Base-by-base conservation (phyloP, 2,113 vertebrate genomes). In the Dicaeum eximium region DNA sequence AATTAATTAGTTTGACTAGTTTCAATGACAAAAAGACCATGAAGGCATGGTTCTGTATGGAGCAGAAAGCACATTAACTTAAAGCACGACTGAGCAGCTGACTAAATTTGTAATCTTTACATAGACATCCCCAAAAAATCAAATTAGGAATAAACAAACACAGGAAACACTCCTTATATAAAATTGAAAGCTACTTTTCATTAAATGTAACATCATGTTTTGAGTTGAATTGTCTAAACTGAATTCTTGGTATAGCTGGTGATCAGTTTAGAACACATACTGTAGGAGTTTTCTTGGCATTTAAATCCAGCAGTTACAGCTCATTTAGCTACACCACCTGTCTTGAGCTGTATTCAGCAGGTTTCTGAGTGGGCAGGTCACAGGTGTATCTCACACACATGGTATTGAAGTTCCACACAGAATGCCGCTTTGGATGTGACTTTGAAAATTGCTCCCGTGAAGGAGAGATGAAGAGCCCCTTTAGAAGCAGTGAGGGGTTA, bases 401-500 rank as follows among this genome's bases (percentile, higher is more conserved):
- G 0, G 7, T 1, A 0, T 9, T 80, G 74, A 78, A 38, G 5
- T 15, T 66, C 22, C 5, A 1, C 50, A 30, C 8, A 8, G 47
- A 58, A 86, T 3, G 42, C 78, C 51, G 35, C 71, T 80, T 85
- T 47, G 38, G 21, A 35, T 31, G 35, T 42, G 70, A 47, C 60
- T 80, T 80, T 35, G 44, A 72, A 72, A 89, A 83, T n/a, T 13
- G 21, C 20, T 56, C 27, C 83, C 5, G 1, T 11, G 54, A 86
- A 80, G 42, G 47, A 22, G 5, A 62, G 56, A 38, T 33, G 9
- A 28, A 40, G 25, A 38, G 25, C 30, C n/a, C 64, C 53, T 53
- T 79, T 60, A 51, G 54, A 84, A 91, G 56, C 35, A 89, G 48
- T 2, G 30, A 72, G 91, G 62, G 87, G 88, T 95, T 96, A 95